phyloP scores from a whole-genome alignment of 2,797 vertebrate species.

The Choloepus didactylus region DNA sequence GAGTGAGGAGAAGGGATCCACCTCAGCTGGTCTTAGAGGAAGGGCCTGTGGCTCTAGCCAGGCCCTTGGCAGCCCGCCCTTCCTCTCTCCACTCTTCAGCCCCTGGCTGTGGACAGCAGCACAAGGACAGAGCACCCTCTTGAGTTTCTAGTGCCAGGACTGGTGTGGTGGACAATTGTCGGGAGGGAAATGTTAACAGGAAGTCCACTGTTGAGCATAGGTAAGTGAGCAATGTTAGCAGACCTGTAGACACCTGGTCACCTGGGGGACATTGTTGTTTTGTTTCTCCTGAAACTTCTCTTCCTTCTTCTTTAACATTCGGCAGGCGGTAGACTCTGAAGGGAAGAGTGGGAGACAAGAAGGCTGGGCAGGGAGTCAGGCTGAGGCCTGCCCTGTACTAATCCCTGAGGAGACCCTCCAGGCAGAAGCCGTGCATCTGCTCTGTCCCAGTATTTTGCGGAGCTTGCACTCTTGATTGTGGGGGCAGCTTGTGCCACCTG shows the following conservation, averaged over 20 bases:
- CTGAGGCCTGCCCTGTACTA: background rate
- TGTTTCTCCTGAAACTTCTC: background rate
- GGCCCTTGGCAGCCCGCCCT: background rate
- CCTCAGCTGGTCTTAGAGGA: background rate
- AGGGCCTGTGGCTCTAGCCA: background rate
- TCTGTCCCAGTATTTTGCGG: background rate
- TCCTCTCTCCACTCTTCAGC: background rate
- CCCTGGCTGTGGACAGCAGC: background rate
- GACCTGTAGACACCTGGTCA: background rate
- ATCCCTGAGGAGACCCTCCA: background rate
- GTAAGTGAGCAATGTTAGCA: no score
- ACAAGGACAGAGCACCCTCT: background rate
- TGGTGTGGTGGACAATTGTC: background rate
- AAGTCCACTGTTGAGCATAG: background rate
- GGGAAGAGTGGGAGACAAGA: background rate
- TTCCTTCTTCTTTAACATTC: background rate
- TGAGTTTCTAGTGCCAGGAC: background rate
- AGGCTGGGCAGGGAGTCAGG: background rate
- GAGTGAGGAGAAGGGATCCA: background rate
- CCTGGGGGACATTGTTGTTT: background rate
- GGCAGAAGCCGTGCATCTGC: background rate
- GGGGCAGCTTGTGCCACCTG: background rate
- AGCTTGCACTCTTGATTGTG: conserved; percentile 44
- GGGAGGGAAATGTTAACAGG: background rate
- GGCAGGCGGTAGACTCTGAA: background rate